phyloP scores from a whole-genome alignment of 2,888 invertebrate genomes.

The Carpatolechia fugitivella region DNA sequence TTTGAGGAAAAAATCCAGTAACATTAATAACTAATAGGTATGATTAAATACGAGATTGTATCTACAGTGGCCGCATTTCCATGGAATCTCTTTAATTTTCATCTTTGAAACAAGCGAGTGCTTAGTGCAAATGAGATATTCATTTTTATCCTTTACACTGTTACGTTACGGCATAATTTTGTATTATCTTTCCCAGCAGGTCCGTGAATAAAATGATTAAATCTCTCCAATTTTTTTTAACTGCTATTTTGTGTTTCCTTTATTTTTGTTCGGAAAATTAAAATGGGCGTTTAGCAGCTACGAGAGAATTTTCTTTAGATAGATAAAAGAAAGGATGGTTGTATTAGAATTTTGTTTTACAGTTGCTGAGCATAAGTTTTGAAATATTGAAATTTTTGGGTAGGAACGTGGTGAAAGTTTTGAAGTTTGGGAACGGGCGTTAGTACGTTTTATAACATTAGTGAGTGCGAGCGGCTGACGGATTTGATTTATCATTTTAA shows the following conservation, averaged over 20 bases:
- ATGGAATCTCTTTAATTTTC: constrained; percentile 37
- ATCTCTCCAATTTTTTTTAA: constrained; percentile 54
- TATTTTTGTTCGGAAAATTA: constrained; percentile 25
- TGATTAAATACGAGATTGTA: constrained; percentile 10
- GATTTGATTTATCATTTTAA: constrained; percentile 77
- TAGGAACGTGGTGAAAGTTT: neutral
- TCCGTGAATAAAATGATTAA: constrained; percentile 63
- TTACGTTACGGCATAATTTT: constrained; percentile 55
- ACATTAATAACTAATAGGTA: constrained; percentile 24
- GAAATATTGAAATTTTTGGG: constrained; percentile 6
- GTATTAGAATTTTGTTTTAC: constrained; percentile 2
- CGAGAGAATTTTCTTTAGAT: neutral
- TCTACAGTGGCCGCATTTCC: constrained; percentile 12
- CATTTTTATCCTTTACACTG: constrained; percentile 54
- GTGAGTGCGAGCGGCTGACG: constrained; percentile 47
- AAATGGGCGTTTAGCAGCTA: neutral
- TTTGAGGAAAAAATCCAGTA: constrained; percentile 1
- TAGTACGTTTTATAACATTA: constrained; percentile 14
- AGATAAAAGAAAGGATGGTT: neutral
- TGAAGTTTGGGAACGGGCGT: neutral
- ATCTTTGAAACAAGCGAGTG: constrained; percentile 44
- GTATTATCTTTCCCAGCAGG: constrained; percentile 59
- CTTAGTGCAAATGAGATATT: constrained; percentile 44
- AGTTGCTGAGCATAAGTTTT: constrained; percentile 2
- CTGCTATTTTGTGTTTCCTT: constrained; percentile 9